Evolutionary conservation across 2,113 vertebrate genomes (phyloP), one percentile per base, ranked within the genome.

Genomic region (Brachypodius melanocephalos): DNA sequence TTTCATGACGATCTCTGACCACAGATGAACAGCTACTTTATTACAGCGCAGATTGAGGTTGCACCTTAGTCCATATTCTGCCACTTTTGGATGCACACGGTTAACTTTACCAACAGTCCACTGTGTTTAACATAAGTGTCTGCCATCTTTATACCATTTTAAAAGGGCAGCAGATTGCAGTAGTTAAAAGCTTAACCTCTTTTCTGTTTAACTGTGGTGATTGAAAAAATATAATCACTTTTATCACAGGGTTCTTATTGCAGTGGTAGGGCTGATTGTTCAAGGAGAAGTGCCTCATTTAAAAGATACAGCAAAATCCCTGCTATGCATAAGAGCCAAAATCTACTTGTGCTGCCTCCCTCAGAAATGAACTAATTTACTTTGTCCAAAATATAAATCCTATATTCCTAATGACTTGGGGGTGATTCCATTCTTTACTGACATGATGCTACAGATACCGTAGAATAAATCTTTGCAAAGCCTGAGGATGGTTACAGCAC

Each of bases 21-120:
- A 98, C 97, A 98, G 97, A 97, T 97, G 96, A 98, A 97, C 97
- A 98, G 98, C 96, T 98, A 96, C 97, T 98, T 98, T 97, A 98
- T 98, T 97, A 97, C 51, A 93, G 96, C 20, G 90, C 89, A 96
- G 93, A 97, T 65, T 96, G 97, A 97, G 97, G 97, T 94, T 97
- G 94, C 68, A 86, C 97, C 96, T 97, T 65, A 82, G 95, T 96
- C 94, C 89, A 92, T 94, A 91, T 90, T 97, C 88, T 91, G 94
- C 93, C 93, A 88, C 96, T 97, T 97, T 69, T 96, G 67, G 95
- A 96, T 95, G 83, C 95, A 96, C 95, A 96, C 12, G 8, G 86
- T 96, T 97, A 95, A 94, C 94, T 96, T 95, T 69, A 73, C 85
- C 96, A 97, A 91, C 93, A 96, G 78, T 88, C 75, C 83, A 67